Evolutionary conservation across 2,113 vertebrate species (phyloP).

Genomic region (Dasyornis broadbenti): DNA sequence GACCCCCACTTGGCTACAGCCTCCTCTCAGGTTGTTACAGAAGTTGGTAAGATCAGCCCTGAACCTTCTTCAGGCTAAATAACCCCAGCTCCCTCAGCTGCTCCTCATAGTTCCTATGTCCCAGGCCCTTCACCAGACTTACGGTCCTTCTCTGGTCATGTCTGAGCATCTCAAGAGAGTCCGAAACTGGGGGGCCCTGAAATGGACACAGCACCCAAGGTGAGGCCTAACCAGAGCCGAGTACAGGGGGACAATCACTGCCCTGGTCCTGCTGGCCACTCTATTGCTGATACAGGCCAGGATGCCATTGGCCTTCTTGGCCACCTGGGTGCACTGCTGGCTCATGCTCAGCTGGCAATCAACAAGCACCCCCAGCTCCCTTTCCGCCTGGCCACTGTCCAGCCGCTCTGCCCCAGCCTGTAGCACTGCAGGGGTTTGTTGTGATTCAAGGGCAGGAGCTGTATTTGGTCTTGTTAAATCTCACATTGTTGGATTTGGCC

Average conservation of each 20-base stretch:
- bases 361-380: too few relatives aligned
- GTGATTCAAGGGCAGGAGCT: background rate
- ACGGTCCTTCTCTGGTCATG: fast-evolving
- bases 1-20: fast-evolving
- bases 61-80: background rate
- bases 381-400: background rate
- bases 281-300: background rate
- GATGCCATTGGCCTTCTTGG: background rate
- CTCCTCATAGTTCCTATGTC: background rate
- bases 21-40: background rate
- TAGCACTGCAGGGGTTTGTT: fast-evolving
- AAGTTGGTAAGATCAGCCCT: background rate
- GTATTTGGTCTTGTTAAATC: background rate
- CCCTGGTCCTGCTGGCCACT: background rate
- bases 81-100: background rate
- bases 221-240: background rate
- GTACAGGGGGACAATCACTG: too few relatives aligned
- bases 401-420: background rate
- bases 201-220: background rate
- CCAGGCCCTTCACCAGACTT: background rate
- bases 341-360: background rate
- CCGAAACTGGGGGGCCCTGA: background rate
- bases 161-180: fast-evolving
- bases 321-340: fast-evolving
- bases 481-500: background rate